Percentiles rank a stretch among this genome's conserved stretches.
Evolutionary conservation across 1,140 invertebrate species (phyloP).

Genomic region (Plectrocnemia conspersa): DNA sequence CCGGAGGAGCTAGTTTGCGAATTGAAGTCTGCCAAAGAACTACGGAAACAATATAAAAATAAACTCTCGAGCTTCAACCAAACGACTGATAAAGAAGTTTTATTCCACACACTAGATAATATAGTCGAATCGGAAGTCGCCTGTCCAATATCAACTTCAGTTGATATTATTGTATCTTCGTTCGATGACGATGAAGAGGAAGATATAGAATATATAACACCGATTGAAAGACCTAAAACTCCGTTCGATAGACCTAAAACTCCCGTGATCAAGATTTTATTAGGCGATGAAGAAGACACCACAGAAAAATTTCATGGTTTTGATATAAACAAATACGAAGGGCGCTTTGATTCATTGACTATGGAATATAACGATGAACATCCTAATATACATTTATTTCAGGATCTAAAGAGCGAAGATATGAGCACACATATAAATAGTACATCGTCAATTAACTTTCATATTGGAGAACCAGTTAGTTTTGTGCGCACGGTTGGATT

Average conservation of each 20-base stretch:
- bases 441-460: conserved; percentile 40
- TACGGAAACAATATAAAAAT: conserved; percentile 21
- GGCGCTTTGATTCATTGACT: conserved; percentile 23
- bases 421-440: conserved; percentile 17
- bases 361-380: background rate
- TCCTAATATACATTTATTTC: no score
- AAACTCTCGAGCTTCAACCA: conserved; percentile 26
- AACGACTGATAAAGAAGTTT: conserved; percentile 7
- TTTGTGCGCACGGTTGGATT: conserved; percentile 41
- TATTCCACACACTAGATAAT: background rate
- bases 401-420: background rate
- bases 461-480: conserved; percentile 50
- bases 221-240: conserved; percentile 39
- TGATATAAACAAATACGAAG: conserved; percentile 31
- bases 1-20: background rate
- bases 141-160: background rate
- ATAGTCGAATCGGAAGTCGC: background rate
- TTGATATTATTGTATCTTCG: conserved; percentile 34
- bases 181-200: conserved; percentile 30
- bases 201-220: conserved; percentile 5
- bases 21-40: conserved; percentile 12
- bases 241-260: conserved; percentile 45
- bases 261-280: conserved; percentile 44
- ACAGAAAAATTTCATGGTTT: conserved; percentile 24
- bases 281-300: conserved; percentile 36